A percentile compares a stretch with the other conserved stretches of the same genome.
These are phyloP conservation scores for Galeopterus variegatus DNA, from an alignment of 2,113 vertebrate species.

Conservation along the genomic window DNA sequence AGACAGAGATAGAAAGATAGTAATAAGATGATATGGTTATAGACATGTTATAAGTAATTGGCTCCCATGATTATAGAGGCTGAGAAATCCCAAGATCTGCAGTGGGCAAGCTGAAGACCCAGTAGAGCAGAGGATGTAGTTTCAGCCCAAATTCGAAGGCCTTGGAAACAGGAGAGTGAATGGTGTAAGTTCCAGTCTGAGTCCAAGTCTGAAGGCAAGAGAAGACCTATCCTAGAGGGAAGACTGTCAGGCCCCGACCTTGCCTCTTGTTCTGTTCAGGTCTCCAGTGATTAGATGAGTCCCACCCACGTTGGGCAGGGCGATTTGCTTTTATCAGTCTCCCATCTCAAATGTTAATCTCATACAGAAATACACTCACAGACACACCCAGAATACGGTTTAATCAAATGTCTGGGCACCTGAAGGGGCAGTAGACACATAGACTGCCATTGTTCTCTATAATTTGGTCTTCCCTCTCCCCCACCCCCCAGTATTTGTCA, in stretches of 20 bases:
- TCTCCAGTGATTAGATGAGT: background rate
- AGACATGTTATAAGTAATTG: background rate
- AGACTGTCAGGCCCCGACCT: too few relatives aligned
- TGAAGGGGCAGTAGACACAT: background rate
- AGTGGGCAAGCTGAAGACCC: fast-evolving
- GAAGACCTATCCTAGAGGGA: background rate
- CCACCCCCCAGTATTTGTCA: background rate
- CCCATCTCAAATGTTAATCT: background rate
- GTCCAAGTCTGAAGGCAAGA: background rate
- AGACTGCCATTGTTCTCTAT: too few relatives aligned
- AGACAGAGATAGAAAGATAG: background rate
- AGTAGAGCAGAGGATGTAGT: background rate
- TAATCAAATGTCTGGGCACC: background rate
- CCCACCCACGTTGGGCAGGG: too few relatives aligned
- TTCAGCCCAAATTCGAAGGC: too few relatives aligned
- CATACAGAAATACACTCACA: background rate
- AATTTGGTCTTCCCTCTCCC: background rate
- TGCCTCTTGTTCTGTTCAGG: background rate
- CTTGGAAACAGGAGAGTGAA: background rate
- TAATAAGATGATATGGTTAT: background rate
- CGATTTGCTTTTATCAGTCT: background rate
- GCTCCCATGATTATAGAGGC: background rate
- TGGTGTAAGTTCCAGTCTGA: background rate
- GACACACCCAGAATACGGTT: background rate
- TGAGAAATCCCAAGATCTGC: background rate